Evolutionary conservation across 2,888 invertebrate genomes (phyloP), one percentile per base, ranked within the genome.

Genomic region (Cryptophagus acutangulus): DNA sequence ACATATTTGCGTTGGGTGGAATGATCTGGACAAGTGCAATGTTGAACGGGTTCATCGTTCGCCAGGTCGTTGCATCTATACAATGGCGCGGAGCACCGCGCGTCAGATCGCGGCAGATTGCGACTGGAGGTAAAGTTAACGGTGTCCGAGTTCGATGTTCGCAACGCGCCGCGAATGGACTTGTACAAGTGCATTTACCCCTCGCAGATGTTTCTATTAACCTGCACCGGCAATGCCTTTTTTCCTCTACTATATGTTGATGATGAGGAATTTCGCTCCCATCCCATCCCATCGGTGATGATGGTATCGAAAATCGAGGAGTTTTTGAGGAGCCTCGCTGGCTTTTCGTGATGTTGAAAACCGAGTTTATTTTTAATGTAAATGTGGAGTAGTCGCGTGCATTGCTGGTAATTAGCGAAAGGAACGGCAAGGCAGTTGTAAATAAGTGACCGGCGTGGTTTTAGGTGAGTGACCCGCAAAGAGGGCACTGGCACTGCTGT

Each of bases 401-500:
- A 38, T 35, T 28, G 16, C 17, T 38, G 34, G 35, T 14, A 38
- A 41, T 26, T 39, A 25, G 12, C 24, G 16, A 15, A 31, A 20
- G 10, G 20, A 31, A 31, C 31, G 31, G 15, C 8, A 31, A 34
- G 31, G 8, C 12, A 31, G 9, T 15, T 26, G 26, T 26, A 15
- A 10, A 16, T 31, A 31, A 31, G 31, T 31, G 31, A 31, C 31
- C 31, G 12, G 31, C 8, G 28, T 28, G 10, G 13, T 28, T 6
- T 28, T 4, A 53, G 66, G 66, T 66, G 61, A 64, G 52, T 62
- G 65, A 65, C 63, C 64, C 50, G 59, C 58, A 64, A 64, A 59
- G 60, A 51, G 65, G 64, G 59, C 65, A 65, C 62, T 63, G 63
- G 63, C 65, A 62, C 61, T 62, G 52, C n/a, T n/a, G n/a, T n/a